phyloP scores from a whole-genome alignment of 2,888 invertebrate genomes.

The Tromatobia lineatoria region DNA sequence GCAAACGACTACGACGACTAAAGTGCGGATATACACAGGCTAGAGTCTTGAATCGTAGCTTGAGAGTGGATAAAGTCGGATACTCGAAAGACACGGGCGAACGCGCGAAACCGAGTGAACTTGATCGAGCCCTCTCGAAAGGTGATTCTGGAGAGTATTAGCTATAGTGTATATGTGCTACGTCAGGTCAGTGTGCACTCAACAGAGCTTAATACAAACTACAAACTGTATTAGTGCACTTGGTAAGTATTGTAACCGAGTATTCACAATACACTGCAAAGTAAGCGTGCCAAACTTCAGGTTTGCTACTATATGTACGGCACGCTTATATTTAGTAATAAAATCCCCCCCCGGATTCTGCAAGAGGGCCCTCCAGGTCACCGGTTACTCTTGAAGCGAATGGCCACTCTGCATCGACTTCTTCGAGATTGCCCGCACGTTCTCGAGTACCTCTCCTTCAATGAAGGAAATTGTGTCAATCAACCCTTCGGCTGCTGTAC shows the following conservation, averaged over 20 bases:
- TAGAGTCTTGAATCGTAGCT: conserved; percentile 7
- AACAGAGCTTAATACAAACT: conserved; percentile 28
- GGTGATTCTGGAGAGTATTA: conserved; percentile 22
- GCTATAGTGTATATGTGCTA: conserved; percentile 2
- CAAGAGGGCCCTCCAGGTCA: conserved; percentile 57
- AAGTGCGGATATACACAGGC: not conserved
- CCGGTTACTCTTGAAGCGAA: conserved; percentile 58
- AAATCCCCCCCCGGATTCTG: not conserved
- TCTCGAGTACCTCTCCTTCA: conserved; percentile 55
- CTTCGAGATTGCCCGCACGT: conserved; percentile 64
- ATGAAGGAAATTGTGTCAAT: conserved; percentile 18
- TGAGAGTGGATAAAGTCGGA: conserved; percentile 6
- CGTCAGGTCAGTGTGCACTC: conserved; percentile 31
- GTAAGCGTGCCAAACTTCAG: conserved; percentile 40
- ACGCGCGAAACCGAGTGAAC: conserved; percentile 40
- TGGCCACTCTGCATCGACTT: conserved; percentile 62
- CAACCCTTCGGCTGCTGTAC: not conserved
- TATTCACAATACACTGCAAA: conserved; percentile 3
- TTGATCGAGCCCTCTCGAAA: conserved; percentile 45
- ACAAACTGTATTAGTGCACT: conserved; percentile 13
- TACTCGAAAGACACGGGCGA: conserved; percentile 35
- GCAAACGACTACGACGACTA: conserved; percentile 6
- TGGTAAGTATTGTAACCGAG: conserved; percentile 27
- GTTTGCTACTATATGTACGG: conserved; percentile 10
- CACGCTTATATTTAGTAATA: not conserved